Evolutionary conservation across 2,113 vertebrate species (phyloP).

Genomic region (Dolichallabes microphthalmus): DNA sequence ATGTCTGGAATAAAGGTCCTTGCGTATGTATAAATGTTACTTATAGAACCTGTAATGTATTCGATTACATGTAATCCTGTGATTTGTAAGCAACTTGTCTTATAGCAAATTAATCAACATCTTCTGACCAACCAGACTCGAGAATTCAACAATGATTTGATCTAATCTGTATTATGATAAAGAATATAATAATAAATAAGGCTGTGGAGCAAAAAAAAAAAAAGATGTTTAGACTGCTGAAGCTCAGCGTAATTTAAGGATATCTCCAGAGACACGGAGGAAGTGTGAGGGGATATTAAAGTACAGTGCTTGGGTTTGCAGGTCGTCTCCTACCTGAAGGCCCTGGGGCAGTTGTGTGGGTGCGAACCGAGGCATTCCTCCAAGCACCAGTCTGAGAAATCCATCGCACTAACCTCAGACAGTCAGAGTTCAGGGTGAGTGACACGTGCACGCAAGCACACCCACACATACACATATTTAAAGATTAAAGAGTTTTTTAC

Average conservation of each 20-base stretch:
- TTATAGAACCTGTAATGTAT: background rate
- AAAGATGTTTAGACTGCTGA: background rate
- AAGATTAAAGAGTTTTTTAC: slow-evolving; percentile 3
- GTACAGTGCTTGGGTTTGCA: slow-evolving; percentile 62
- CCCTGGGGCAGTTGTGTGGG: slow-evolving; percentile 73
- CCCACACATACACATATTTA: background rate
- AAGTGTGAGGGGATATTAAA: slow-evolving; percentile 1
- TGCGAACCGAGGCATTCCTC: slow-evolving; percentile 62
- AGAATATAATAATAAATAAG: background rate
- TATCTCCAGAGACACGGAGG: background rate
- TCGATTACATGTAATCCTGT: background rate
- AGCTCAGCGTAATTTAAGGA: background rate
- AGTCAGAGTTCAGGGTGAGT: slow-evolving; percentile 78
- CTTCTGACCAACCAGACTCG: background rate
- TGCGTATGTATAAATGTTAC: background rate
- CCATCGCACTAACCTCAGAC: slow-evolving; percentile 71
- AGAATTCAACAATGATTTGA: background rate
- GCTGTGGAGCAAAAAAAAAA: background rate
- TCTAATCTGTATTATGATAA: background rate
- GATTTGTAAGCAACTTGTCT: background rate
- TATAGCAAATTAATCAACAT: background rate
- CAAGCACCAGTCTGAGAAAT: slow-evolving; percentile 59
- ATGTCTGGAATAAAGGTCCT: background rate
- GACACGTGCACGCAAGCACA: background rate
- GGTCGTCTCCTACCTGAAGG: slow-evolving; percentile 83